These are phyloP conservation scores for Taenaris catops DNA, from an alignment of 2,888 invertebrate genomes.

Conservation along the genomic window DNA sequence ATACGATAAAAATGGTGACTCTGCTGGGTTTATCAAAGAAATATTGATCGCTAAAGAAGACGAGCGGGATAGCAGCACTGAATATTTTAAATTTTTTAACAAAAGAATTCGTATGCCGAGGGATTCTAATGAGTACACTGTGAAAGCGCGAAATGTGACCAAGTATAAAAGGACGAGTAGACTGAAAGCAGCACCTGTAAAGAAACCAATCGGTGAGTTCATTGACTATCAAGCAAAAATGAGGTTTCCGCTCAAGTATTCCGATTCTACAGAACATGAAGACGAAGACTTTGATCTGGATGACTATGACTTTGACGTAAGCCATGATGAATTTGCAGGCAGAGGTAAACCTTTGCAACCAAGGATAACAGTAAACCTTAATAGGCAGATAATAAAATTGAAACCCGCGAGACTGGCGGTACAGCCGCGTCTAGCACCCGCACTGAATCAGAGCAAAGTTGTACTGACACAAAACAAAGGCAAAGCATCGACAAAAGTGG, in stretches of 20 bases:
- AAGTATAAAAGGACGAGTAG: conserved; percentile 14
- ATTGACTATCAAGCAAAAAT: conserved; percentile 47
- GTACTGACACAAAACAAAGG: conserved; percentile 22
- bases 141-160: conserved; percentile 10
- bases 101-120: conserved; percentile 14
- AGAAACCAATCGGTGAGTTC: conserved; percentile 59
- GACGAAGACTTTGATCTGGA: conserved; percentile 63
- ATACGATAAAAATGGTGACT: conserved; percentile 6
- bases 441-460: conserved; percentile 20
- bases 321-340: conserved; percentile 56
- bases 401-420: conserved; percentile 9
- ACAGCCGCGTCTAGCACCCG: conserved; percentile 17
- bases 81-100: conserved; percentile 13
- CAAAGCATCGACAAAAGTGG: conserved; percentile 28
- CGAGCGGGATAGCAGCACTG: not conserved
- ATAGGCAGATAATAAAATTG: conserved; percentile 6
- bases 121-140: conserved; percentile 1
- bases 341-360: conserved; percentile 55
- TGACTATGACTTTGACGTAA: conserved; percentile 64
- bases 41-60: conserved; percentile 5
- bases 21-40: conserved; percentile 5
- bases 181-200: conserved; percentile 33
- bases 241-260: conserved; percentile 30
- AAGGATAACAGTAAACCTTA: conserved; percentile 32
- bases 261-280: conserved; percentile 53